A percentile compares a stretch with the other conserved stretches of the same genome.
These are phyloP conservation scores for Ariolimax columbianus DNA, from an alignment of 2,888 invertebrate genomes.

Conservation along the genomic window DNA sequence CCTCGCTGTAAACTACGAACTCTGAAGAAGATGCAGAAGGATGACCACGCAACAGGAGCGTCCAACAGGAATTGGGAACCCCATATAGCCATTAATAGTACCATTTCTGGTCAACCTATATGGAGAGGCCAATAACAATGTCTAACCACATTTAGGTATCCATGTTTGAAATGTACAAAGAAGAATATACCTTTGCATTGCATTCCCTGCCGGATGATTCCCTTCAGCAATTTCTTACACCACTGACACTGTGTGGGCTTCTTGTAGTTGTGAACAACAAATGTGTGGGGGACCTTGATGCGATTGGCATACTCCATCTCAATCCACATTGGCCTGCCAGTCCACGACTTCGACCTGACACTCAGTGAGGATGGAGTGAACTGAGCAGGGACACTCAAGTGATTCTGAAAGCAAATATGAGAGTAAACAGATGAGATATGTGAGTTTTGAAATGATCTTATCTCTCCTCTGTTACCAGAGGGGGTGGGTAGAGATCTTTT, in stretches of 20 bases:
- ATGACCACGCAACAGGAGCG: no score
- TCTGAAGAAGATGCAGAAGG: no score
- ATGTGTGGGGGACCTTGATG: constrained; percentile 93
- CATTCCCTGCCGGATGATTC: constrained; percentile 93
- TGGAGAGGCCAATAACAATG: no score
- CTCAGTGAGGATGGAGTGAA: constrained; percentile 49
- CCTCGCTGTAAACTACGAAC: no score
- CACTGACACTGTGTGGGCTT: constrained; percentile 96
- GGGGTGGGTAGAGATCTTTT: no score
- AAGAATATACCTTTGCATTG: constrained; percentile 93
- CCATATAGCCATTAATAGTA: no score
- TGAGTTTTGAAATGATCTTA: no score
- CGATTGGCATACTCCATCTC: constrained; percentile 85
- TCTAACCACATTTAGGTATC: no score
- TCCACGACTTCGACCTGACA: constrained; percentile 78
- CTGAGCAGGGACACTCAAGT: constrained; percentile 48
- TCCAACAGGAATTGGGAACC: no score
- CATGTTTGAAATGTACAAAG: no score
- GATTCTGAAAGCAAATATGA: constrained; percentile 36
- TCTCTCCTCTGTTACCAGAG: no score
- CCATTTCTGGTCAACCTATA: no score
- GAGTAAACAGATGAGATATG: background rate
- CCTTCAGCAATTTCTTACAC: constrained; percentile 96
- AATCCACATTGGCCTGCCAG: constrained; percentile 85
- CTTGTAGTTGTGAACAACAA: constrained; percentile 97